These are phyloP conservation scores for Rhopalosiphum nymphaeae DNA, from an alignment of 2,888 invertebrate species.

Conservation along the genomic window DNA sequence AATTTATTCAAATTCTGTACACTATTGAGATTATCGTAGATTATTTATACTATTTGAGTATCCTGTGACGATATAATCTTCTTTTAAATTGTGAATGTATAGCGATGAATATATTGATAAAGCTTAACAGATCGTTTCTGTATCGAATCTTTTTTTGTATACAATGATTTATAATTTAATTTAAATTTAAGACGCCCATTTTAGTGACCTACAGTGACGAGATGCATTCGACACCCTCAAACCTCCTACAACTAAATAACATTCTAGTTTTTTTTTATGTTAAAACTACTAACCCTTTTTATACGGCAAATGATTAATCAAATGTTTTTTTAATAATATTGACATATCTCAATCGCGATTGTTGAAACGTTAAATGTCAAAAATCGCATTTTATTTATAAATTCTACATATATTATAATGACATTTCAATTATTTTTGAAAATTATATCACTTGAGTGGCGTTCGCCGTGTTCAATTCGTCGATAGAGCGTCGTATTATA, in stretches of 20 bases:
- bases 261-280: neutral
- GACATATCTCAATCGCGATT: too few species aligned
- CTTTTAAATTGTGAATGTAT: neutral
- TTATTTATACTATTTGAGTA: neutral
- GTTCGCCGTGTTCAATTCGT: too few species aligned
- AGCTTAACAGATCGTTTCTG: neutral
- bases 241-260: neutral
- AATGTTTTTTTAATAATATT: neutral
- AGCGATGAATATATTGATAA: neutral
- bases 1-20: neutral
- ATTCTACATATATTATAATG: too few species aligned
- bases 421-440: too few species aligned
- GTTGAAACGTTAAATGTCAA: too few species aligned
- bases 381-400: too few species aligned
- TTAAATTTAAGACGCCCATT: neutral
- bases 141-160: neutral
- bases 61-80: neutral
- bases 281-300: neutral
- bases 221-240: neutral
- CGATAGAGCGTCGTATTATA: neutral
- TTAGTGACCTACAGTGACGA: neutral
- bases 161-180: neutral
- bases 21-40: neutral
- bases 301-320: neutral
- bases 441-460: too few species aligned